Conservation (phyloP, 2,113 vertebrate species). For the Apteryx owenii region DNA sequence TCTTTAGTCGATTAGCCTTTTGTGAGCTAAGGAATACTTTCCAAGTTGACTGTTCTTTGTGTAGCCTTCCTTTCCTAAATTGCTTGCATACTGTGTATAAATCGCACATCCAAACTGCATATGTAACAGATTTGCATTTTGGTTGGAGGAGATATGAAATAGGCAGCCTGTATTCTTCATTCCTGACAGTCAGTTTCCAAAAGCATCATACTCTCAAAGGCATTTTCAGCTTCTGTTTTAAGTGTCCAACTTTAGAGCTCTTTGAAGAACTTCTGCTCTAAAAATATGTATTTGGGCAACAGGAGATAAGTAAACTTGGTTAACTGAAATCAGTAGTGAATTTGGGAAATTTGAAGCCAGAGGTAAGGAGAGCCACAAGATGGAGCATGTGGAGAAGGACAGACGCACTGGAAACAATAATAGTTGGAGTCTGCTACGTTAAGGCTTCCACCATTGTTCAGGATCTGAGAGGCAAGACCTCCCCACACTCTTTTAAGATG, state of each 20-base stretch:
- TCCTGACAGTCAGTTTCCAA: background rate
- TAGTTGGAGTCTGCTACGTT: background rate
- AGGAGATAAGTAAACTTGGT: background rate
- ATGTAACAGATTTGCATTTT: background rate
- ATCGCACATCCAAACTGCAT: background rate
- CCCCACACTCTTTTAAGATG: background rate
- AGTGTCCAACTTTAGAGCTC: background rate
- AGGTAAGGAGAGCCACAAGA: background rate
- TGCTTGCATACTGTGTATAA: background rate
- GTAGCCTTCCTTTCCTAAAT: background rate
- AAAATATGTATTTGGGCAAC: background rate
- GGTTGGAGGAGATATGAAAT: background rate
- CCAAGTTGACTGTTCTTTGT: background rate
- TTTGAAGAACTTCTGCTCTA: background rate
- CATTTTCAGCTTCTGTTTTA: background rate
- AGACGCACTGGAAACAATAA: background rate
- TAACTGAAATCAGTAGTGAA: background rate
- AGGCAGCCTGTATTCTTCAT: background rate
- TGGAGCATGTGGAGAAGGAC: fast-evolving
- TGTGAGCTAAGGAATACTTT: background rate
- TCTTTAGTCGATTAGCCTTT: background rate
- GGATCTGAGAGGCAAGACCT: background rate
- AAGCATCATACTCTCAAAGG: background rate
- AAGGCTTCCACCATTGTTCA: background rate
- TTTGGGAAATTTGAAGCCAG: background rate